phyloP scores from a whole-genome alignment of 2,888 invertebrate species.

The Aricia artaxerxes region DNA sequence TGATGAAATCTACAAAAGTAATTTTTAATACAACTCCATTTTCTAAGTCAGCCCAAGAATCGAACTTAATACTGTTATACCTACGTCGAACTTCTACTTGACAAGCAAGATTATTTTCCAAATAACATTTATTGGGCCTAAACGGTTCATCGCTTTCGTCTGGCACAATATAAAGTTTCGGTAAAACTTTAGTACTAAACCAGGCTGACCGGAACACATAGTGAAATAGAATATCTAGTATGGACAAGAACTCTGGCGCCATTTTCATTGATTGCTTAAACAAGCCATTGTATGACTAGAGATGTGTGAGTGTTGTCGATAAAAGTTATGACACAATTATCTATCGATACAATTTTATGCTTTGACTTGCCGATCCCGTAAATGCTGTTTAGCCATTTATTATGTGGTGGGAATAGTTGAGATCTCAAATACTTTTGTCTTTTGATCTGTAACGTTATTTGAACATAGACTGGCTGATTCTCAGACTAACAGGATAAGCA shows the following conservation, averaged over 20 bases:
- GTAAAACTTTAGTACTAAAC: conserved; percentile 5
- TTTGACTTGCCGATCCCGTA: too few species aligned
- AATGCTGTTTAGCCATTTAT: too few species aligned
- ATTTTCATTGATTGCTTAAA: conserved; percentile 29
- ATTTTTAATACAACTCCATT: too few species aligned
- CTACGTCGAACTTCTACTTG: not conserved
- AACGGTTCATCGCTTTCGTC: not conserved
- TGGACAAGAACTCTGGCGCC: conserved; percentile 21
- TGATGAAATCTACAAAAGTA: too few species aligned
- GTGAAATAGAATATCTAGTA: conserved; percentile 20
- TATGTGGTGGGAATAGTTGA: too few species aligned
- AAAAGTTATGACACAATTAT: not conserved
- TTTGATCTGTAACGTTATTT: too few species aligned
- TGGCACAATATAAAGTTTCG: not conserved
- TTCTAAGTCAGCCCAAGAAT: too few species aligned
- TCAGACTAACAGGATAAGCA: too few species aligned
- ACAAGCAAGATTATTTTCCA: not conserved
- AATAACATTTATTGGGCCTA: not conserved
- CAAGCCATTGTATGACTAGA: conserved; percentile 21
- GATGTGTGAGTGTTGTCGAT: not conserved
- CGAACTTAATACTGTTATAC: not conserved
- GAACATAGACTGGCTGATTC: too few species aligned
- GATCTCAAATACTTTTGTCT: too few species aligned
- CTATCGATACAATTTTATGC: too few species aligned
- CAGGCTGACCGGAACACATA: conserved; percentile 9